phyloP scores from a whole-genome alignment of 2,797 vertebrate genomes.

The Lerista edwardsae region DNA sequence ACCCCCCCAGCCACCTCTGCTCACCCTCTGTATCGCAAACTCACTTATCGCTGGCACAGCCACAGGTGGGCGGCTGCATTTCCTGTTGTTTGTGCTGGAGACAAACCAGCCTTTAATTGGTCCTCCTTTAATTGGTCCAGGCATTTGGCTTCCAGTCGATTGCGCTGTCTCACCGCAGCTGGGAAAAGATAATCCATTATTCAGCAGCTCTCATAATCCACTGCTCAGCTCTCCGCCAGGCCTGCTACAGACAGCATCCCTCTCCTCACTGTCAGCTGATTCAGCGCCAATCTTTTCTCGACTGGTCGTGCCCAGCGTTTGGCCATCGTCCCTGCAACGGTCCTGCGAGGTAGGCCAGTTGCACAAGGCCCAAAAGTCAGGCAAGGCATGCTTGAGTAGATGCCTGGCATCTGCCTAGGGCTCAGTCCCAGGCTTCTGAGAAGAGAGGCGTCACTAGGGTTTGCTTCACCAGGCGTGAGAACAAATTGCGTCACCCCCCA shows the following conservation, averaged over 20 bases:
- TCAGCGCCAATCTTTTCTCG: not conserved
- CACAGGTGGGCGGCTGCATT: not conserved
- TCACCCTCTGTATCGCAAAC: not conserved
- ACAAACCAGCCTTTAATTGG: not conserved
- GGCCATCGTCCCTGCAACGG: not conserved
- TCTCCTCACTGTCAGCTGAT: not conserved
- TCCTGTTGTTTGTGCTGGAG: not conserved
- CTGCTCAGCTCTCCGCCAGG: not conserved
- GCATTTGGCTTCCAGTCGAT: not conserved
- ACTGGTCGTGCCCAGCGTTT: not conserved
- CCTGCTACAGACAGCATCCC: not conserved
- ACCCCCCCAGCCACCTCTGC: not conserved
- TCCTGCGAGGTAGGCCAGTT: not conserved
- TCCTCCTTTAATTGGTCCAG: conserved; percentile 17
- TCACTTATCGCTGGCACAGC: too few relatives aligned
- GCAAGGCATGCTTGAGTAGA: not conserved
- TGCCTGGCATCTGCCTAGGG: not conserved
- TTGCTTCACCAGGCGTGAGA: too few relatives aligned
- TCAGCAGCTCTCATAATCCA: not conserved
- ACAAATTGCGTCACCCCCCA: too few relatives aligned
- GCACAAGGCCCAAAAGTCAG: not conserved
- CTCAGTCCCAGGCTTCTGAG: not conserved
- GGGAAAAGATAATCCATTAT: not conserved
- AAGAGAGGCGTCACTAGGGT: too few relatives aligned
- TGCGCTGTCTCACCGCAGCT: not conserved